Evolutionary conservation across 2,113 vertebrate genomes (phyloP), one percentile per base, ranked within the genome.

Genomic region (Oncorhynchus mykiss): DNA sequence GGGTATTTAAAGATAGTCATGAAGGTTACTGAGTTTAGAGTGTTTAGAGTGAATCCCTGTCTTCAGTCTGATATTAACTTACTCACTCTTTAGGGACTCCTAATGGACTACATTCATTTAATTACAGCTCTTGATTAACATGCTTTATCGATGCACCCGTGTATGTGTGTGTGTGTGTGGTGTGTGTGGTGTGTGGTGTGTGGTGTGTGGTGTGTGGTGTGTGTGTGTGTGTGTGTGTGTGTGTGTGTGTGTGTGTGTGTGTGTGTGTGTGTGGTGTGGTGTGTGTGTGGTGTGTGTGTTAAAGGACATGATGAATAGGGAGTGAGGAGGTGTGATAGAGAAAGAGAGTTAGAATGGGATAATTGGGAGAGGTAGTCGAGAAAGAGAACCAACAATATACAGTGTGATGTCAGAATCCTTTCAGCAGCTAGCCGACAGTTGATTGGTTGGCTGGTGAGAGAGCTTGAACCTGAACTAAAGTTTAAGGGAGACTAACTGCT

Each of bases 401-500:
- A 60, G 81, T 78, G 75, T 83, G 87, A 84, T 88, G 90, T 90
- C 86, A 82, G 84, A 91, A 90, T 85, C 88, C 82, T 91, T 91
- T 92, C 83, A 90, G 91, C 80, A 79, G 84, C 78, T 80, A 45
- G 9, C 39, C 1, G 9, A 45, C 9, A 11, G 8, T 45, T 45
- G 39, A 72, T 82, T 84, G 72, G 77, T 78, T 85, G 88, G 86
- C 88, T 80, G 79, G 87, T 86, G 88, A 88, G 90, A 90, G 88
- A 89, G 87, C 88, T 90, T 86, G 86, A 91, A 88, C 83, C 89
- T 89, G 91, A 91, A 92, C 90, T 90, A 86, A 85, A 86, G 90
- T 93, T 92, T 90, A 93, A 92, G 89, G 89, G 90, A 91, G 92
- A 91, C 85, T 92, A 92, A 92, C 88, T 91, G 90, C 88, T 87